Evolutionary conservation across 1,140 invertebrate species (phyloP), one percentile per base, ranked within the genome.

Genomic region (Watersipora subatra): DNA sequence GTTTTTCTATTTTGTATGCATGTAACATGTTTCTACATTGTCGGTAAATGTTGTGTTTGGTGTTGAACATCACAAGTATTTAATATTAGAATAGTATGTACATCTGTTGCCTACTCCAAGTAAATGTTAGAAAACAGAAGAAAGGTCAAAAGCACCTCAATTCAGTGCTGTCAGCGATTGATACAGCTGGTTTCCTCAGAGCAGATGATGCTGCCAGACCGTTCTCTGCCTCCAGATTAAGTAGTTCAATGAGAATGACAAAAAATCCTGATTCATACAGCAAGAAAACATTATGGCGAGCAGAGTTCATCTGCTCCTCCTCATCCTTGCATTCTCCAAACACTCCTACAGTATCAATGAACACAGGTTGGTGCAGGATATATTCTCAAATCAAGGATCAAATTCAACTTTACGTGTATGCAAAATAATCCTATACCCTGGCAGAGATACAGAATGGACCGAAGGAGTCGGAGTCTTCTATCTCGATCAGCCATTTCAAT

Each of bases 201-300:
- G 74, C 87, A 62, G 89, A 87, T 70, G 88, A 86, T 70, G 86
- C 86, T 64, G 87, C 86, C 57, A 86, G 84, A 64, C 85, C 86
- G 79, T 89, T 89, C 83, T 96, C 92, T 62, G 94, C 92, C 85
- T 97, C 93, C 80, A 96, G 88, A 75, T 92, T 91, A 62, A 98
- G 81, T 61, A 97, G 83, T 78, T 97, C 91, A 28, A 94, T 86
- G 78, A 97, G 92, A 1, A 89, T 87, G 64, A 85, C 80, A 81
- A 95, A 96, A 34, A 91, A 85, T 24, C 93, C 93, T 80, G 88
- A 86, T 71, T 92, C 86, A 75, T 94, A 93, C 0, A 97, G 82
- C 28, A 91, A 81, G 78, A 93, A 88, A 1, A 92, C 87, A 82
- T 97, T 97, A 69, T 84, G 82, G 67, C 86, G 84, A 3, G 88